phyloP scores from a whole-genome alignment of 2,797 vertebrate species.

The Echeneis naucrates region DNA sequence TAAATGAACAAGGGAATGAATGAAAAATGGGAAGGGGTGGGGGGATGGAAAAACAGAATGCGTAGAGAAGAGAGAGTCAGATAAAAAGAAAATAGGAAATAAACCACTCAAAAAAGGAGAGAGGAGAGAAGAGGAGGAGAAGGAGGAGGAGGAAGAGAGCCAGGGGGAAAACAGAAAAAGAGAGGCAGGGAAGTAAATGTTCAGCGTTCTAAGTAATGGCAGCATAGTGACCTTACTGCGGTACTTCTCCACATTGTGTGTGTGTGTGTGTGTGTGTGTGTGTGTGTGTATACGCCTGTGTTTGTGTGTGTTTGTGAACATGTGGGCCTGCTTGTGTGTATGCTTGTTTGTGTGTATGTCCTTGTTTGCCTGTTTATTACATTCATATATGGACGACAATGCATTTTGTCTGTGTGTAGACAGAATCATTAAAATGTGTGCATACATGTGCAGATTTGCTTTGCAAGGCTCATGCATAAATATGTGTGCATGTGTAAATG shows the following conservation, averaged over 20 bases:
- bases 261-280: slow-evolving; percentile 28
- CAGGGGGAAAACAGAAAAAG: slow-evolving; percentile 8
- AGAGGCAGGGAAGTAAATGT: slow-evolving; percentile 36
- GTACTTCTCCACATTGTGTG: slow-evolving; percentile 26
- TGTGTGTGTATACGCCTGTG: too few relatives aligned
- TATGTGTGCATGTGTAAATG: not conserved
- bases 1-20: slow-evolving; percentile 65
- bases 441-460: slow-evolving; percentile 7
- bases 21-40: slow-evolving; percentile 45
- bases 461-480: not conserved
- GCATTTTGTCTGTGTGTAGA: slow-evolving; percentile 5
- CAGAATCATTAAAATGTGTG: not conserved
- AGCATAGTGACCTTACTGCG: slow-evolving; percentile 60
- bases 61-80: slow-evolving; percentile 31
- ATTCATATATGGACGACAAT: not conserved
- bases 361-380: not conserved
- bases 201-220: slow-evolving; percentile 59
- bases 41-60: slow-evolving; percentile 23
- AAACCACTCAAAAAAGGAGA: slow-evolving; percentile 4
- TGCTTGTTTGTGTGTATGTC: slow-evolving; percentile 1
- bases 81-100: slow-evolving; percentile 35
- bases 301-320: slow-evolving; percentile 10
- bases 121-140: slow-evolving; percentile 1
- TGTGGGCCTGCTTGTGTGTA: slow-evolving; percentile 2
- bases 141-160: not conserved